phyloP scores from a whole-genome alignment of 2,113 vertebrate species.

The Nothobranchius kuhntae region DNA sequence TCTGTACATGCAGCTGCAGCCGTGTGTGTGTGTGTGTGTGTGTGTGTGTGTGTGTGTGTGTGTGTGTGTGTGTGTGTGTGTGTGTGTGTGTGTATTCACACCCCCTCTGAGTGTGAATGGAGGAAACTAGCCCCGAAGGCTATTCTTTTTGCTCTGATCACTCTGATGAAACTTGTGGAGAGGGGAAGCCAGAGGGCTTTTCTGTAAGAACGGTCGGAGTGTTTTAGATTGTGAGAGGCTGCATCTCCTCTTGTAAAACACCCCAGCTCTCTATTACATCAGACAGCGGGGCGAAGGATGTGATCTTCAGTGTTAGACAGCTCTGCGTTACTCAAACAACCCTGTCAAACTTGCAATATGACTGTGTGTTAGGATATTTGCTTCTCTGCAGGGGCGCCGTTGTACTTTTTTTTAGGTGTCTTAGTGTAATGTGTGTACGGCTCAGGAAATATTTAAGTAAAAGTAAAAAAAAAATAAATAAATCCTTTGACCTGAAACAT shows the following conservation, averaged over 20 bases:
- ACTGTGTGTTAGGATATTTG: conserved; percentile 69
- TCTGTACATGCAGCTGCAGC: conserved; percentile 21
- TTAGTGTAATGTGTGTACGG: conserved; percentile 41
- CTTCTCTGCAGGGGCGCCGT: conserved; percentile 52
- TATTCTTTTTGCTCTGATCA: conserved; percentile 71
- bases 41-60: too few species aligned
- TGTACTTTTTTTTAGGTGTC: conserved; percentile 5
- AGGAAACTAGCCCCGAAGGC: conserved; percentile 68
- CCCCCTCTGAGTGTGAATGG: conserved; percentile 57
- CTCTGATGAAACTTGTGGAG: conserved; percentile 73
- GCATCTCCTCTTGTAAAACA: conserved; percentile 59
- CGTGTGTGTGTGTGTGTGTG: too few species aligned
- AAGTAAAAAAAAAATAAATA: conserved; percentile 61
- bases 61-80: neutral
- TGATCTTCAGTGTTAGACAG: conserved; percentile 51
- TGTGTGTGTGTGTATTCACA: conserved; percentile 44
- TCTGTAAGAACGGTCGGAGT: conserved; percentile 62
- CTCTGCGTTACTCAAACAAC: conserved; percentile 64
- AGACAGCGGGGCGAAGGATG: conserved; percentile 67
- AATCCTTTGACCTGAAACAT: conserved; percentile 58
- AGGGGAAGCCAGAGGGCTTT: conserved; percentile 74
- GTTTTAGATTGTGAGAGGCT: conserved; percentile 62
- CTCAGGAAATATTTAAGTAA: too few species aligned
- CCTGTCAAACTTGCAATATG: conserved; percentile 55
- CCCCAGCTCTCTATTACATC: conserved; percentile 62